Evolutionary conservation across 2,113 vertebrate species (phyloP), one percentile per base, ranked within the genome.

Genomic region (Tympanuchus pallidicinctus): DNA sequence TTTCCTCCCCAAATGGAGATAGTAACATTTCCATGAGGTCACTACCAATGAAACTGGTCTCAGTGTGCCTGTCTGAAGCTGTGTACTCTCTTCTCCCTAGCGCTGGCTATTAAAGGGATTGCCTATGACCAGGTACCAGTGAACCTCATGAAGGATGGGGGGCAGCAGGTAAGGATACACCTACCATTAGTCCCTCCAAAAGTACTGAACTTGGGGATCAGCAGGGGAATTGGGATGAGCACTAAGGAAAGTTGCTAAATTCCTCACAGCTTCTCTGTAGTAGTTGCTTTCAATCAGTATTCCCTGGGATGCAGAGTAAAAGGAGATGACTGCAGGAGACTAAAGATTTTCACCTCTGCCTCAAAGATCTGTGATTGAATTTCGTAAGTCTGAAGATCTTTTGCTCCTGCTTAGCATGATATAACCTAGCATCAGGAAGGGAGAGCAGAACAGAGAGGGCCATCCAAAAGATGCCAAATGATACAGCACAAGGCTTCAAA

Each of bases 71-170:
- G n/a, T 73, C 90, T 95, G 43, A 94, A 84, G 42, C 50, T 87
- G 7, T 90, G 28, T 52, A 25, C 60, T 75, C 5, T 95, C 71
- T 89, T 94, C 61, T 74, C 63, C 66, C 61, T 84, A 99, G 99
- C 99, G n/a, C 98, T 99, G 96, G 98, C 98, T 84, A 97, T 99
- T 78, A 99, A 99, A 97, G 98, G 98, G 66, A 98, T 99, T 50
- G 97, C 98, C 79, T 99, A 98, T 94, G 98, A 99, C 66, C 97
- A 96, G 24, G 88, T 97, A 12, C 97, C 99, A 42, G 94, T 99
- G 75, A 98, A 98, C 92, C 98, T 99, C 8, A 71, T 98, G 94
- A 98, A 98, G 96, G 98, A 99, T 64, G 99, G 99, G 60, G 99
- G 99, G 22, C 98, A 98, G 91, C 99, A 99, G 99, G 99, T 99